Evolutionary conservation across 2,797 vertebrate genomes (phyloP).

Genomic region (Xiphorhynchus erythropygius): DNA sequence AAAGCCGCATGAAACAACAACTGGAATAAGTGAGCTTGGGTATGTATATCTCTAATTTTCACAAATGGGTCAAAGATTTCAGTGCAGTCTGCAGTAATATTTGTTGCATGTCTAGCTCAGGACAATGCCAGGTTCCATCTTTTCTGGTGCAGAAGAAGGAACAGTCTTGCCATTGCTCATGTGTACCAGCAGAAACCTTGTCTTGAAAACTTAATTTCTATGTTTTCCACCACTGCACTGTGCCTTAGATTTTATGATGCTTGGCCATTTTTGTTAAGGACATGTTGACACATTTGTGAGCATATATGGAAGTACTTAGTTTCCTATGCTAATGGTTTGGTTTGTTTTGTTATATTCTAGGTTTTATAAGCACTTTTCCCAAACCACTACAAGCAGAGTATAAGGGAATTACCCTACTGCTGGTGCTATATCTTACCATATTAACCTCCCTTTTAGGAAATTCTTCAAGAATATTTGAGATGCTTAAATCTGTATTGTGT

Average conservation of each 20-base stretch:
- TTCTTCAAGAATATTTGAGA: background rate
- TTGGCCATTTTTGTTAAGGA: background rate
- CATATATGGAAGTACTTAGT: background rate
- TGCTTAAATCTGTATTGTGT: background rate
- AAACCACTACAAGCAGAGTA: slow-evolving; percentile 87
- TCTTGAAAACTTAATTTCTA: background rate
- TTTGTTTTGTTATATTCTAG: slow-evolving; percentile 36
- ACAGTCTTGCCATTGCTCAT: background rate
- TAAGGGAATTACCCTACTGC: slow-evolving; percentile 87
- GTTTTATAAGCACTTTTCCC: slow-evolving; percentile 86
- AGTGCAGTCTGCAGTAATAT: background rate
- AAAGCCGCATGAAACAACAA: background rate
- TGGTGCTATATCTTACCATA: slow-evolving; percentile 41
- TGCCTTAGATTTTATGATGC: background rate
- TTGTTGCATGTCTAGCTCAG: background rate
- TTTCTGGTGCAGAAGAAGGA: background rate
- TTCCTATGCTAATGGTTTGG: background rate
- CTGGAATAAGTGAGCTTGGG: background rate
- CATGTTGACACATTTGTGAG: background rate
- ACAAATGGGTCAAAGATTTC: background rate
- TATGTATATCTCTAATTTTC: background rate
- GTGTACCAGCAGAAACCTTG: background rate
- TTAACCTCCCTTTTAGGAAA: background rate
- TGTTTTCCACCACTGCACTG: background rate
- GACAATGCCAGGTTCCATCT: background rate